A percentile compares a stretch with the other conserved stretches of the same genome.
phyloP scores from a whole-genome alignment of 1,140 invertebrate species.

The Holcopasites calliopsidis region DNA sequence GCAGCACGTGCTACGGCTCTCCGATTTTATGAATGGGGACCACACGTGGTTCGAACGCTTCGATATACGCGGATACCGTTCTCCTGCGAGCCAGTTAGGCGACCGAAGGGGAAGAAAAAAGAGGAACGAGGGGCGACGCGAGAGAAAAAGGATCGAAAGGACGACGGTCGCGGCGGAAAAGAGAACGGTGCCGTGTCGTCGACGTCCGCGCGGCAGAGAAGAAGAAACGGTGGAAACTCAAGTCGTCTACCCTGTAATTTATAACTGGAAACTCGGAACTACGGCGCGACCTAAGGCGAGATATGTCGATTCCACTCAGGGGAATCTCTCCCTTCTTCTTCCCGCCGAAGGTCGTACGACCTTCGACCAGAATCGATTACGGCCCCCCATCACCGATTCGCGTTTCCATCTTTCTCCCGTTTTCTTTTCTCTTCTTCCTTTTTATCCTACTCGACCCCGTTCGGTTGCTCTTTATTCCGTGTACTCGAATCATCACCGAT shows the following conservation, averaged over 20 bases:
- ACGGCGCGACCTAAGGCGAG: constrained; percentile 64
- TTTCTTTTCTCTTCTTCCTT: neutral
- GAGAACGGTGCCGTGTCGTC: neutral
- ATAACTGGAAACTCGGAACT: constrained; percentile 68
- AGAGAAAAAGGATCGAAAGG: constrained; percentile 28
- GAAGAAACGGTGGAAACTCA: constrained; percentile 60
- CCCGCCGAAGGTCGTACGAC: constrained; percentile 60
- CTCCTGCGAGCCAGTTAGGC: constrained; percentile 52
- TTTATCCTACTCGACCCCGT: neutral
- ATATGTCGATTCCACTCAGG: constrained; percentile 62
- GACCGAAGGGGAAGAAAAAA: constrained; percentile 49
- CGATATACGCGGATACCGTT: constrained; percentile 58
- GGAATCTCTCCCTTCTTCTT: constrained; percentile 46
- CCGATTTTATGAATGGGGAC: constrained; percentile 64
- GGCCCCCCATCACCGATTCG: constrained; percentile 33
- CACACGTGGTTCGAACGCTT: constrained; percentile 63
- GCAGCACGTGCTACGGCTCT: constrained; percentile 54
- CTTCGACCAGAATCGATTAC: constrained; percentile 62
- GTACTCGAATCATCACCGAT: too few relatives aligned
- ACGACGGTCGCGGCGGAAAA: neutral
- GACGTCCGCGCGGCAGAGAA: neutral
- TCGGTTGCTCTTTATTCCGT: neutral
- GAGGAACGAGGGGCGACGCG: neutral
- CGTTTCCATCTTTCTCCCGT: neutral
- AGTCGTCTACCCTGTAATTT: constrained; percentile 67